A percentile compares a stretch with the other conserved stretches of the same genome.
Conservation (phyloP, 2,888 invertebrate species). For the Mycalesis mineus region DNA sequence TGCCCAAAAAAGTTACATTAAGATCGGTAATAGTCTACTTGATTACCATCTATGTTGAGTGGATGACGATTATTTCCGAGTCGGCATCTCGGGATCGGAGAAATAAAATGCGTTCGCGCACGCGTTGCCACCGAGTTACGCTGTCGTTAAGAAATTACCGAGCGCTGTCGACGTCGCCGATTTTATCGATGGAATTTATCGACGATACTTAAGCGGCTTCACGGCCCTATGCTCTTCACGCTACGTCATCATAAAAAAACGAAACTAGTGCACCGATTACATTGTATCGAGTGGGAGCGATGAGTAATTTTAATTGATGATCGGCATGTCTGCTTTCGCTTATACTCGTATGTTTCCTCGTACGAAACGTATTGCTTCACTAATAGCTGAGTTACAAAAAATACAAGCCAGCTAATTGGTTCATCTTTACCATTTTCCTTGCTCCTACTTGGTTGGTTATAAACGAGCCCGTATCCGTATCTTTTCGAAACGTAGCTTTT, state of each 20-base stretch:
- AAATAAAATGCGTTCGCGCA: conserved; percentile 74
- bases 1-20: conserved; percentile 67
- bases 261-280: conserved; percentile 30
- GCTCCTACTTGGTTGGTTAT: too few relatives aligned
- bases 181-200: conserved; percentile 78
- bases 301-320: conserved; percentile 13
- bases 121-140: conserved; percentile 77
- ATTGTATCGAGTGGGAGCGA: conserved; percentile 14
- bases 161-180: conserved; percentile 68
- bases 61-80: conserved; percentile 74
- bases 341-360: not conserved
- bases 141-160: conserved; percentile 77
- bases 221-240: conserved; percentile 47
- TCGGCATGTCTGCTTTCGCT: not conserved
- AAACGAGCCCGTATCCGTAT: too few relatives aligned
- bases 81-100: conserved; percentile 66
- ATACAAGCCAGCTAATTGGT: too few relatives aligned
- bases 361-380: not conserved
- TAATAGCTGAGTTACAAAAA: too few relatives aligned
- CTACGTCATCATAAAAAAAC: conserved; percentile 40
- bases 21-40: conserved; percentile 72
- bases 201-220: conserved; percentile 58
- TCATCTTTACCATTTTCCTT: too few relatives aligned
- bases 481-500: too few relatives aligned
- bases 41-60: conserved; percentile 77